Conservation (phyloP, 1,140 invertebrate species). For the Coenobita brevimanus region DNA sequence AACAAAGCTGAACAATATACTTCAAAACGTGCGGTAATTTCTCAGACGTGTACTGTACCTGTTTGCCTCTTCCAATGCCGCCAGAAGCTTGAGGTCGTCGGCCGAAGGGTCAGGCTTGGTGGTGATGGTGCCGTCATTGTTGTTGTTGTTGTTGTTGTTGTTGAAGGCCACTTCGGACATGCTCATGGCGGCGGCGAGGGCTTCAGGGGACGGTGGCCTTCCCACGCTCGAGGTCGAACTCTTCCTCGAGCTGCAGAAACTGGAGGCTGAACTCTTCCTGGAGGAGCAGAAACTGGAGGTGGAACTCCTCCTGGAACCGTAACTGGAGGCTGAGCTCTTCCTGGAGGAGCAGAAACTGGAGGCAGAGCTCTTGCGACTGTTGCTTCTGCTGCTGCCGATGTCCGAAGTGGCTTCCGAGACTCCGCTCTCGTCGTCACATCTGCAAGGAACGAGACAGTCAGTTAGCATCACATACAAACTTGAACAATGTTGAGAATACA, state of each 20-base stretch:
- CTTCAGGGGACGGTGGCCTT: constrained; percentile 40
- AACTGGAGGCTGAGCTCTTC: constrained; percentile 27
- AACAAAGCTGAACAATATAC: no score
- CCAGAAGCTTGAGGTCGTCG: constrained; percentile 58
- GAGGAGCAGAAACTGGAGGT: constrained; percentile 57
- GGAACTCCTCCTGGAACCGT: constrained; percentile 36
- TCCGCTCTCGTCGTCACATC: constrained; percentile 36
- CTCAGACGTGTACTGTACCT: constrained; percentile 44
- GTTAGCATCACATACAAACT: no score
- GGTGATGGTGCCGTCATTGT: constrained; percentile 22
- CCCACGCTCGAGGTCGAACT: constrained; percentile 50
- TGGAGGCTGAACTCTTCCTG: constrained; percentile 54
- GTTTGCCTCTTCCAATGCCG: constrained; percentile 57
- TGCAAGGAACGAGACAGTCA: background rate
- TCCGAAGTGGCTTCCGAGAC: background rate
- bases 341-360: constrained; percentile 40
- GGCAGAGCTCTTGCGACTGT: constrained; percentile 29
- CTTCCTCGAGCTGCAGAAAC: constrained; percentile 27
- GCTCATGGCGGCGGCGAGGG: constrained; percentile 49
- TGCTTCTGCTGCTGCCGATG: background rate
- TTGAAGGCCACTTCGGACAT: constrained; percentile 36
- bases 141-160: constrained; percentile 42
- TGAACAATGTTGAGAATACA: no score
- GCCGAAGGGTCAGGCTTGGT: constrained; percentile 47
- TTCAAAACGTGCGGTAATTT: no score